Evolutionary conservation across 2,888 invertebrate genomes (phyloP).

Genomic region (Micropterix aruncella): DNA sequence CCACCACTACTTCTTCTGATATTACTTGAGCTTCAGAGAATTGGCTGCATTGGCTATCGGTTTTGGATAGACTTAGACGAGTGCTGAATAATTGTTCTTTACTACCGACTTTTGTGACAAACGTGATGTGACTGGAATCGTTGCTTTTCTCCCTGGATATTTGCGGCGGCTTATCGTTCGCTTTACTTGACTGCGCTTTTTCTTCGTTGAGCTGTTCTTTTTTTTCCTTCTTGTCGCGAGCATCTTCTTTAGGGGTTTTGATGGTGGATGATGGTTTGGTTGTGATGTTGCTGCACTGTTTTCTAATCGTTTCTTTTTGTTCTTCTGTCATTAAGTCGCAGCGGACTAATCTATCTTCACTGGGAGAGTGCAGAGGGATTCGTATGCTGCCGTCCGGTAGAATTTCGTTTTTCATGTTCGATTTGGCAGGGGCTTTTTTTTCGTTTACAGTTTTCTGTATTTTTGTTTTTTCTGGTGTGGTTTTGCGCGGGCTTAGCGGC

Average conservation of each 20-base stretch:
- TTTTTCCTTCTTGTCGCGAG: constrained; percentile 3
- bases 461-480: constrained; percentile 16
- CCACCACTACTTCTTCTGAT: constrained; percentile 2
- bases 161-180: constrained; percentile 21
- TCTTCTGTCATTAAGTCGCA: constrained; percentile 11
- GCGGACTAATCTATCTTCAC: constrained; percentile 19
- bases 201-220: constrained; percentile 9
- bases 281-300: not conserved
- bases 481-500: constrained; percentile 12
- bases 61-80: constrained; percentile 48
- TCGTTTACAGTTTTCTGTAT: constrained; percentile 15
- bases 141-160: constrained; percentile 19
- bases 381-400: constrained; percentile 43
- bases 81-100: constrained; percentile 55
- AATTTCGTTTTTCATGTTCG: constrained; percentile 12
- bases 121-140: constrained; percentile 32
- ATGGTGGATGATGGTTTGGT: not conserved
- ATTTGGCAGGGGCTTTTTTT: constrained; percentile 6
- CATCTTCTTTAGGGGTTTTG: constrained; percentile 1
- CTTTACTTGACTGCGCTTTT: constrained; percentile 20
- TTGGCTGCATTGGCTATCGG: constrained; percentile 47
- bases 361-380: constrained; percentile 37
- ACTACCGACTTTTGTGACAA: constrained; percentile 54
- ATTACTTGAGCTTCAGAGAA: constrained; percentile 25
- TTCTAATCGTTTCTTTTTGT: constrained; percentile 4